Percentiles rank a stretch among this genome's conserved stretches.
Evolutionary conservation across 2,888 invertebrate species (phyloP).

Genomic region (Euzophera pinguis): DNA sequence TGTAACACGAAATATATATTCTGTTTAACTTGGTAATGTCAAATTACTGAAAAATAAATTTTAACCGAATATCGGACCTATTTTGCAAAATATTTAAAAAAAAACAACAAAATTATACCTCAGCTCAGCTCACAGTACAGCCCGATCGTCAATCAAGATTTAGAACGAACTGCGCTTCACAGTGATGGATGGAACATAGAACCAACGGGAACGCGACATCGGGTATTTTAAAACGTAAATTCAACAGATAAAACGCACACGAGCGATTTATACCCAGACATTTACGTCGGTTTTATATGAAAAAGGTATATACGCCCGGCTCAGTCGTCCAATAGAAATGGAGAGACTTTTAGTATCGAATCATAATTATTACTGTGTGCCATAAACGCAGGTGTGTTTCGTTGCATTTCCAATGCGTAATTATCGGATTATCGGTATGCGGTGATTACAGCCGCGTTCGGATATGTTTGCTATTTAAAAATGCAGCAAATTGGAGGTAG

Average conservation of each 20-base stretch:
- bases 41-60: too few relatives aligned
- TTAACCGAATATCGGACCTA: too few relatives aligned
- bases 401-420: background rate
- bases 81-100: background rate
- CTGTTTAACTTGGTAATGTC: too few relatives aligned
- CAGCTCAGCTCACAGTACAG: background rate
- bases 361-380: background rate
- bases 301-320: background rate
- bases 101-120: background rate
- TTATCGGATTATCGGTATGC: background rate
- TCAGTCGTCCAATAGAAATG: background rate
- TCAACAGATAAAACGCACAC: slow-evolving; percentile 2
- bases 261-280: background rate
- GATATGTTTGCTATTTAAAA: background rate
- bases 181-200: slow-evolving; percentile 5
- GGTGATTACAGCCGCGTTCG: background rate
- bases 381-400: background rate
- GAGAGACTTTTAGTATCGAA: background rate
- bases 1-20: too few relatives aligned
- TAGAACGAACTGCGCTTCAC: slow-evolving; percentile 2
- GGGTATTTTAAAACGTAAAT: slow-evolving; percentile 7
- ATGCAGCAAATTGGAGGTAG: background rate
- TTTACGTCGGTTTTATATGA: background rate
- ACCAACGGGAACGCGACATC: slow-evolving; percentile 5
- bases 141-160: slow-evolving; percentile 2